Conservation (phyloP, 2,888 invertebrate genomes). For the Drosophila borealis region DNA sequence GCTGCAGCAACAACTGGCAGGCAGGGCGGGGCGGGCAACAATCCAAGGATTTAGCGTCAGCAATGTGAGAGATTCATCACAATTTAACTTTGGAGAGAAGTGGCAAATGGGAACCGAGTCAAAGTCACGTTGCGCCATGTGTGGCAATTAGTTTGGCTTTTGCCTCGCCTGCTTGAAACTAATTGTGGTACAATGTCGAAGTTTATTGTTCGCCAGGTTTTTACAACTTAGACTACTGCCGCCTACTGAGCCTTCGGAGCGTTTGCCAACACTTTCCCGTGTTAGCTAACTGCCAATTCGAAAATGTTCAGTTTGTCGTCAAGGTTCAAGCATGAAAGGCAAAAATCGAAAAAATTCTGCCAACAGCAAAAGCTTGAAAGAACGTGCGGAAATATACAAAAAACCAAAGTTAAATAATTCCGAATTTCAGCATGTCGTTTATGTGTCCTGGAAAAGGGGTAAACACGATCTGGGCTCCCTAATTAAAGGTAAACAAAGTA, state of each 20-base stretch:
- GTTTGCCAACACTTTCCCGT: constrained; percentile 16
- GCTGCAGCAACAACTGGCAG: constrained; percentile 27
- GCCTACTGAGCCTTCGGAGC: background rate
- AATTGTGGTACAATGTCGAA: constrained; percentile 8
- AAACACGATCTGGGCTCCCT: background rate
- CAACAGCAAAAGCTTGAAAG: background rate
- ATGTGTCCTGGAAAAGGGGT: background rate
- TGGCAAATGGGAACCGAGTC: constrained; percentile 37
- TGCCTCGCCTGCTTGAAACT: constrained; percentile 7
- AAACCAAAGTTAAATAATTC: background rate
- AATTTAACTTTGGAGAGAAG: constrained; percentile 52
- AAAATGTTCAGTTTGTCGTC: background rate
- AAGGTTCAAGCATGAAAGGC: background rate
- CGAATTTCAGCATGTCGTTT: background rate
- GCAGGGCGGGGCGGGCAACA: background rate
- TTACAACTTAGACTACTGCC: too few relatives aligned
- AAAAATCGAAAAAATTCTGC: background rate
- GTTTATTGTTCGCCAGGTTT: constrained; percentile 5
- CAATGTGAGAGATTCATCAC: constrained; percentile 55
- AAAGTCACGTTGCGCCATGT: constrained; percentile 54
- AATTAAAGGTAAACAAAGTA: background rate
- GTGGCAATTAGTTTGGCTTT: constrained; percentile 60
- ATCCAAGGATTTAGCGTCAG: constrained; percentile 17
- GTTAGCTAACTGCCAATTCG: background rate
- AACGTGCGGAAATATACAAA: background rate